Evolutionary conservation across 2,888 invertebrate genomes (phyloP).

Genomic region (Panorpa germanica): DNA sequence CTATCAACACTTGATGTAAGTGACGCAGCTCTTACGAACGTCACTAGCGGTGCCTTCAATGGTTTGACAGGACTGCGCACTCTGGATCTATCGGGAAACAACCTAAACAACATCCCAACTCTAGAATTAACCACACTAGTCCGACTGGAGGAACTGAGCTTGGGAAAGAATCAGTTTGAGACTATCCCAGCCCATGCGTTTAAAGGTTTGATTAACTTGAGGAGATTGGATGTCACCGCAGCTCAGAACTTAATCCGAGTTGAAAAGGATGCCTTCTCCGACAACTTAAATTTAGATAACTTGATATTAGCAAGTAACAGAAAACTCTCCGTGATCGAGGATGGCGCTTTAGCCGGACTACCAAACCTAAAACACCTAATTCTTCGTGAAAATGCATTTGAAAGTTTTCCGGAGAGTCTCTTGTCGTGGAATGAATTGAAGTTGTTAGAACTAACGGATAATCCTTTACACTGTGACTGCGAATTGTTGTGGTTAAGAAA

Average conservation of each 20-base stretch:
- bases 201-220: conserved; percentile 56
- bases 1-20: conserved; percentile 60
- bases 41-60: conserved; percentile 55
- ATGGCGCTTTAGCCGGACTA: conserved; percentile 56
- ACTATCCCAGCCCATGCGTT: conserved; percentile 53
- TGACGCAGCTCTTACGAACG: conserved; percentile 62
- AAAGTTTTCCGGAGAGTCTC: conserved; percentile 55
- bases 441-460: conserved; percentile 60
- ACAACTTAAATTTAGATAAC: conserved; percentile 64
- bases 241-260: conserved; percentile 52
- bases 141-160: conserved; percentile 58
- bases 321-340: conserved; percentile 49
- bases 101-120: conserved; percentile 54
- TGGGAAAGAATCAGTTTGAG: conserved; percentile 69
- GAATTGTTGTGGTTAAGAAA: conserved; percentile 62
- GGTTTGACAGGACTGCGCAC: conserved; percentile 58
- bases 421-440: conserved; percentile 62
- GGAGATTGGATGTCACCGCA: conserved; percentile 59
- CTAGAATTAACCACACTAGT: conserved; percentile 47
- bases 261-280: conserved; percentile 58
- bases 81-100: conserved; percentile 65
- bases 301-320: conserved; percentile 61
- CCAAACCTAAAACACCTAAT: conserved; percentile 61
- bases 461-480: conserved; percentile 67
- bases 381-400: conserved; percentile 59